Evolutionary conservation across 2,888 invertebrate genomes (phyloP), one percentile per base, ranked within the genome.

Genomic region (Lasioglossum pauxillum): DNA sequence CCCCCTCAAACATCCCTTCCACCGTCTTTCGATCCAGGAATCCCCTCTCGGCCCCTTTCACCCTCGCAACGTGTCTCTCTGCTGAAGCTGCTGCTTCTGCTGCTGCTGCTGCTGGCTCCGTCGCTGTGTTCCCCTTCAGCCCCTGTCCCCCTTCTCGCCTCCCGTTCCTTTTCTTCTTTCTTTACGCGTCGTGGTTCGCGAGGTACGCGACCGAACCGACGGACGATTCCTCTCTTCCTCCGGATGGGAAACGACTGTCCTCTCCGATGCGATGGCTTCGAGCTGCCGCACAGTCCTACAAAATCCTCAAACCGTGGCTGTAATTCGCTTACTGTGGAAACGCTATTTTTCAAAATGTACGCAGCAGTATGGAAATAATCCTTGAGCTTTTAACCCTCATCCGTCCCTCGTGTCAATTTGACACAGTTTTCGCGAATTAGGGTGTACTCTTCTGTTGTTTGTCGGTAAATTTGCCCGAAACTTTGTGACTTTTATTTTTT

Each of bases 211-310:
- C 85, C 87, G 84, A 88, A 84, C 67, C 67, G 19, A 67, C 87
- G 77, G 72, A 76, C 84, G 80, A 77, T 80, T 86, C 85, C 83
- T 90, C 81, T 86, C 87, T 84, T 83, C 78, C 83, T 80, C 76
- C 73, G 83, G 91, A 90, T 88, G 88, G 90, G 89, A 90, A 90
- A 91, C 88, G 84, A 85, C 82, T 83, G 89, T 86, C 90, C 85
- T 87, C 75, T 49, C 85, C 60, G 49, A 49, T 10, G 23, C 90
- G 87, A 83, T 83, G 81, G 88, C 83, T 78, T 74, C 82, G 82
- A 85, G 82, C 77, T 82, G 86, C 73, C 79, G 75, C 80, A 77
- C 81, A 77, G 78, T 75, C 82, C 80, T 14, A 27, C 27, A 57
- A 57, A 46, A 46, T 16, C 5, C 16, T 16, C 46, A 46, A 46